Evolutionary conservation across 2,888 invertebrate genomes (phyloP).

Genomic region (Yponomeuta plumbellus): DNA sequence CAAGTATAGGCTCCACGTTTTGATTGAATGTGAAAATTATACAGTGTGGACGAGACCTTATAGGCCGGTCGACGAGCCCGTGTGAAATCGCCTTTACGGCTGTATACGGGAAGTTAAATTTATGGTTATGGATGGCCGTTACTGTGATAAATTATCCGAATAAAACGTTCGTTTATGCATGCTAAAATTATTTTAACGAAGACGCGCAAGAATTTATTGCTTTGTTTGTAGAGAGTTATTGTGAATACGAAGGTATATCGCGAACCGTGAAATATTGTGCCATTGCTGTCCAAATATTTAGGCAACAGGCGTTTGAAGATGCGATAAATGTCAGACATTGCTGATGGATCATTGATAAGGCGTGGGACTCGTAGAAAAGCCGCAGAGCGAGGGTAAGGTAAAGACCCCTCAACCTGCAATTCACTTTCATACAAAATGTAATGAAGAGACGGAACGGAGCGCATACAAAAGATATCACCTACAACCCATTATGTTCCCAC

Average conservation of each 20-base stretch:
- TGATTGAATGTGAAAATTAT: slow-evolving; percentile 62
- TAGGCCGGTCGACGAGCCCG: slow-evolving; percentile 12
- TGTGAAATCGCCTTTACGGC: slow-evolving; percentile 20
- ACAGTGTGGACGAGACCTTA: slow-evolving; percentile 28
- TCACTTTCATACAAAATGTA: no score
- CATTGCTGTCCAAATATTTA: background rate
- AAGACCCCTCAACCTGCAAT: no score
- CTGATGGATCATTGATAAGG: no score
- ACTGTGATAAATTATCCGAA: slow-evolving; percentile 11
- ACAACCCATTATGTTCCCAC: no score
- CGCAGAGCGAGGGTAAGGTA: no score
- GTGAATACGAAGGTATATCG: background rate
- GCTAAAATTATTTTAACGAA: slow-evolving; percentile 6
- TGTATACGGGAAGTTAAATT: slow-evolving; percentile 16
- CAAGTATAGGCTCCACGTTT: slow-evolving; percentile 46
- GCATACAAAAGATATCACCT: no score
- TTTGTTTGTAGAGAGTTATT: background rate
- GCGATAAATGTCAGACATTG: no score
- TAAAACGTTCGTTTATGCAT: slow-evolving; percentile 5
- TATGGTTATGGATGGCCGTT: slow-evolving; percentile 14
- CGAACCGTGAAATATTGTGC: slow-evolving; percentile 4
- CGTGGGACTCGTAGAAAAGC: no score
- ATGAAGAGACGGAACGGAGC: no score
- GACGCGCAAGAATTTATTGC: background rate
- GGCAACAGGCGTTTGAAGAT: background rate